Conservation (phyloP, 2,888 invertebrate species). For the Drosophila lacicola region DNA sequence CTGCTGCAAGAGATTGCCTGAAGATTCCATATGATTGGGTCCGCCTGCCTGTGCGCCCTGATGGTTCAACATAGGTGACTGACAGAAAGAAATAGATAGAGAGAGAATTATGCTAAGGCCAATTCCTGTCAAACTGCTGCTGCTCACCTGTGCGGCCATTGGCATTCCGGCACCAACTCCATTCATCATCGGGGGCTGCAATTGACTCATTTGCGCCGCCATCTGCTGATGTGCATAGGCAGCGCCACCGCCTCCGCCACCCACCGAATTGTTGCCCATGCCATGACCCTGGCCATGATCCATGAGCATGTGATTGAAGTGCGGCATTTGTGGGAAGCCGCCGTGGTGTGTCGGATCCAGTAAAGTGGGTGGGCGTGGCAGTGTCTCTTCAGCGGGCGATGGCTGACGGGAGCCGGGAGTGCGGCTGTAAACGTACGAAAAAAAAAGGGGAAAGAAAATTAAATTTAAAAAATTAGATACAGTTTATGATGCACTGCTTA, state of each 20-base stretch:
- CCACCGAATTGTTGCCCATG: constrained; percentile 62
- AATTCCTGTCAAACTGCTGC: constrained; percentile 14
- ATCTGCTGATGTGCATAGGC: constrained; percentile 85
- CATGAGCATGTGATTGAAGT: constrained; percentile 86
- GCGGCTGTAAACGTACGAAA: constrained; percentile 87
- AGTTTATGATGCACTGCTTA: not conserved
- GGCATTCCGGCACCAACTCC: constrained; percentile 84
- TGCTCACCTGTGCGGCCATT: constrained; percentile 84
- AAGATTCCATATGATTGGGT: constrained; percentile 85
- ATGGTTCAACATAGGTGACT: constrained; percentile 85
- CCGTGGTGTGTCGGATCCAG: constrained; percentile 83
- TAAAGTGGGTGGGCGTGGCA: constrained; percentile 86
- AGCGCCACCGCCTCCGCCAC: constrained; percentile 67
- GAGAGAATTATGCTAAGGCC: not conserved
- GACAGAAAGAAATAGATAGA: not conserved
- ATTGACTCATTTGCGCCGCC: constrained; percentile 84
- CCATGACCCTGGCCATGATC: constrained; percentile 82
- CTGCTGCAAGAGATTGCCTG: constrained; percentile 85
- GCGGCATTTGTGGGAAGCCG: constrained; percentile 83
- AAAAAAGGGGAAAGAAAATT: not conserved
- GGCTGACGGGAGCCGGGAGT: constrained; percentile 96
- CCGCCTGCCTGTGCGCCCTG: constrained; percentile 80
- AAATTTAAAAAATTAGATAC: not conserved
- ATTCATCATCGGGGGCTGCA: constrained; percentile 84
- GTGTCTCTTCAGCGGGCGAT: constrained; percentile 92